phyloP scores from a whole-genome alignment of 2,797 vertebrate genomes.

The Pogoniulus pusillus region DNA sequence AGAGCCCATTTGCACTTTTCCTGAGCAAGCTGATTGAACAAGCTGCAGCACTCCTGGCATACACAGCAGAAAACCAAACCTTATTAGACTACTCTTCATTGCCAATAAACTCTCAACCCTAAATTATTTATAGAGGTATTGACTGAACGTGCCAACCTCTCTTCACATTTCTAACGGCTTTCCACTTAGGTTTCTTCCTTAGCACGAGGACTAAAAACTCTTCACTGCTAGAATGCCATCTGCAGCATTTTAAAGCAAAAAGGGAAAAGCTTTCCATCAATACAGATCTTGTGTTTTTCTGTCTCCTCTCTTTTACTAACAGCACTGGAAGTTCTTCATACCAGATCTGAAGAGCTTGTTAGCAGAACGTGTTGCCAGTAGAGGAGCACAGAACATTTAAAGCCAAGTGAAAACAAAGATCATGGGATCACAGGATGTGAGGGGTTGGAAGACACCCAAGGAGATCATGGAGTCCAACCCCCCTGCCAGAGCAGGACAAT shows the following conservation, averaged over 20 bases:
- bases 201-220: not conserved
- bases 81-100: not conserved
- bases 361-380: not conserved
- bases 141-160: not conserved
- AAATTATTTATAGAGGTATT: not conserved
- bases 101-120: not conserved
- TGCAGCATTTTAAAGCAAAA: constrained; percentile 35
- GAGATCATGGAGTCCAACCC: too few species aligned
- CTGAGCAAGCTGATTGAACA: not conserved
- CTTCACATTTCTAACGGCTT: not conserved
- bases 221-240: constrained; percentile 8
- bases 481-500: too few species aligned
- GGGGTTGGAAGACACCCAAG: too few species aligned
- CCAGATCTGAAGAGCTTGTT: not conserved
- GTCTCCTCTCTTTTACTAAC: not conserved
- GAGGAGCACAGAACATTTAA: not conserved
- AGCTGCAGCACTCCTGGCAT: not conserved
- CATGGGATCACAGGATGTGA: too few species aligned
- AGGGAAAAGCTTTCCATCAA: not conserved
- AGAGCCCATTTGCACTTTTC: not conserved
- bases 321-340: not conserved
- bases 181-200: not conserved
- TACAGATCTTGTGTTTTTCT: not conserved
- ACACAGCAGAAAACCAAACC: not conserved
- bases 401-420: not conserved